Evolutionary conservation across 1,140 invertebrate species (phyloP).

Genomic region (Lineus longissimus): DNA sequence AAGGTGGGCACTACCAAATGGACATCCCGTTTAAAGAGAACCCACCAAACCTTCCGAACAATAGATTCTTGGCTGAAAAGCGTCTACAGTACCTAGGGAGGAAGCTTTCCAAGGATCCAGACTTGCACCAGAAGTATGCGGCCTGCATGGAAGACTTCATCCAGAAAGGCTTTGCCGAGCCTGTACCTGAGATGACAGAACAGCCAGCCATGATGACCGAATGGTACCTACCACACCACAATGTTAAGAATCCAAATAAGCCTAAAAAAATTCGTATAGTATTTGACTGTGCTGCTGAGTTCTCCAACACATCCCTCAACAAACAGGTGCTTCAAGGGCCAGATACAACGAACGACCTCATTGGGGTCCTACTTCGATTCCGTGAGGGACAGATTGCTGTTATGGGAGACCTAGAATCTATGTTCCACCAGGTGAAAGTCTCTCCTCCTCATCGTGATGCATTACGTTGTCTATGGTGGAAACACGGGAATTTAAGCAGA

Average conservation of each 20-base stretch:
- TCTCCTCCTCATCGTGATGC: conserved; percentile 10
- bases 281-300: conserved; percentile 25
- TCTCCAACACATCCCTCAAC: conserved; percentile 30
- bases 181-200: neutral
- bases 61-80: too few species aligned
- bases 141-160: too few species aligned
- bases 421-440: conserved; percentile 27
- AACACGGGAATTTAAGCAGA: conserved; percentile 12
- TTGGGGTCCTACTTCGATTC: conserved; percentile 29
- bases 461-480: conserved; percentile 22
- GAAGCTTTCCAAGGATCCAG: too few species aligned
- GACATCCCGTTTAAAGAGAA: too few species aligned
- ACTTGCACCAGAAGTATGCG: too few species aligned
- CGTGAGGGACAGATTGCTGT: conserved; percentile 24
- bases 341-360: conserved; percentile 39
- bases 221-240: conserved; percentile 27
- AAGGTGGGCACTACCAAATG: too few species aligned
- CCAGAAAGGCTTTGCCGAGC: neutral
- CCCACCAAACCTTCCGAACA: too few species aligned
- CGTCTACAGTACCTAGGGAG: too few species aligned
- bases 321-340: conserved; percentile 33
- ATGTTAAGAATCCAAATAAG: conserved; percentile 20
- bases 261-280: conserved; percentile 23
- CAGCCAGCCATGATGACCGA: neutral
- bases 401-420: conserved; percentile 20